A percentile compares a stretch with the other conserved stretches of the same genome.
Evolutionary conservation across 2,797 vertebrate species (phyloP).

Genomic region (Hyperoplus immaculatus): DNA sequence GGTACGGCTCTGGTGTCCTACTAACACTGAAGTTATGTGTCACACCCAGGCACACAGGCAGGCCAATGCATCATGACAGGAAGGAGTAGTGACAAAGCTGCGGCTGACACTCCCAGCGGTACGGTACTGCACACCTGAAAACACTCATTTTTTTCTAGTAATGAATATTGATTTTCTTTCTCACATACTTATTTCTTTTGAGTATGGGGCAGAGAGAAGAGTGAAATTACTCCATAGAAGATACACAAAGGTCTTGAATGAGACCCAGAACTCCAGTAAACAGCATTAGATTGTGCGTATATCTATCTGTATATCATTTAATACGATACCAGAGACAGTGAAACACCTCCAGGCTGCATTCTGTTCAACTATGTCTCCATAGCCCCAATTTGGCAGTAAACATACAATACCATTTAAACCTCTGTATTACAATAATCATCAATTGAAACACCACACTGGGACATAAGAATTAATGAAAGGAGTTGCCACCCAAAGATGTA

Average conservation of each 20-base stretch:
- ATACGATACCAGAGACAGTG: conserved; percentile 19
- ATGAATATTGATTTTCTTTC: conserved; percentile 26
- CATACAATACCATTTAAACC: background rate
- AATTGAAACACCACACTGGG: background rate
- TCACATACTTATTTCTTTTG: conserved; percentile 25
- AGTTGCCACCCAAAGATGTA: background rate
- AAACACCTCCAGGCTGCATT: conserved; percentile 16
- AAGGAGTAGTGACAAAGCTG: conserved; percentile 35
- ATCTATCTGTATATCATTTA: conserved; percentile 10
- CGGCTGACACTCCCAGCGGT: conserved; percentile 38
- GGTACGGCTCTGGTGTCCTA: conserved; percentile 47
- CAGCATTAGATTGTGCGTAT: conserved; percentile 29
- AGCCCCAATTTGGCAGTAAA: conserved; percentile 8
- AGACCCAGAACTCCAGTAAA: conserved; percentile 36
- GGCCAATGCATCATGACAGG: conserved; percentile 62
- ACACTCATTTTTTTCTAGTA: background rate
- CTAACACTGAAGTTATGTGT: conserved; percentile 59
- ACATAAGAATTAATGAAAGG: background rate
- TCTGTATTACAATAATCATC: conserved; percentile 1
- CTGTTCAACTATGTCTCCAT: background rate
- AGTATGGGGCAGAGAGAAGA: conserved; percentile 19
- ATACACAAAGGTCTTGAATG: conserved; percentile 33
- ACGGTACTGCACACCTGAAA: conserved; percentile 40
- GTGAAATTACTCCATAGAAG: conserved; percentile 11
- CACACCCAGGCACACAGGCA: conserved; percentile 63